Evolutionary conservation across 2,888 invertebrate species (phyloP), one percentile per base, ranked within the genome.

Genomic region (Volucella inanis): DNA sequence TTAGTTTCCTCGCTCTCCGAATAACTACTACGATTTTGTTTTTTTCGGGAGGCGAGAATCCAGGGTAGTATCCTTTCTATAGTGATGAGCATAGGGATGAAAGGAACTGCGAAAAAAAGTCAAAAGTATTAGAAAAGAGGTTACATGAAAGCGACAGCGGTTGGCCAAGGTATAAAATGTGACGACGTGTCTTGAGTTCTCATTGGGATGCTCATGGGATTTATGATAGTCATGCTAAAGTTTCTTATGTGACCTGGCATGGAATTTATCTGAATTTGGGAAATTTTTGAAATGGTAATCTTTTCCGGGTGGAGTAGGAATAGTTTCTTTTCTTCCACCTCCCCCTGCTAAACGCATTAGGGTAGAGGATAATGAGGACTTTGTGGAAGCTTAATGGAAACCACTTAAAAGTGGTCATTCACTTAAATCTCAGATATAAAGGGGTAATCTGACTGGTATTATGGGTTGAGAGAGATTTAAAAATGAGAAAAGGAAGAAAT

Each of bases 161-260:
- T 76, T 85, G 62, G 76, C 65, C 57, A 64, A 76, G 67, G 64
- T 80, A 71, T 67, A 77, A 71, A 47, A 78, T 14, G 18, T 74
- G 79, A 76, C 62, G 68, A 85, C 85, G 81, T 85, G 85, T 77
- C 85, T 85, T 76, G 67, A 81, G 81, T 67, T 77, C 62, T 57
- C 72, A 77, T 77, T 72, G 61, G 54, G 62, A 81, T 77, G 62
- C 85, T 85, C 72, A 72, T 62, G 72, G 55, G 81, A 85, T 81
- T 85, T 85, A 77, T 81, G 62, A 54, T 72, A 50, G 76, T 68
- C 81, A 81, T 77, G 41, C 72, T 11, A 68, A 77, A 81, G 62
- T 72, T 80, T 62, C 49, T 47, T 55, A 68, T 68, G 67, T 72
- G 68, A 62, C 76, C 55, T 65, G 64, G 47, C 47, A 67, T 67